Conservation (phyloP, 1,140 invertebrate genomes). For the Teleopsis dalmanni region DNA sequence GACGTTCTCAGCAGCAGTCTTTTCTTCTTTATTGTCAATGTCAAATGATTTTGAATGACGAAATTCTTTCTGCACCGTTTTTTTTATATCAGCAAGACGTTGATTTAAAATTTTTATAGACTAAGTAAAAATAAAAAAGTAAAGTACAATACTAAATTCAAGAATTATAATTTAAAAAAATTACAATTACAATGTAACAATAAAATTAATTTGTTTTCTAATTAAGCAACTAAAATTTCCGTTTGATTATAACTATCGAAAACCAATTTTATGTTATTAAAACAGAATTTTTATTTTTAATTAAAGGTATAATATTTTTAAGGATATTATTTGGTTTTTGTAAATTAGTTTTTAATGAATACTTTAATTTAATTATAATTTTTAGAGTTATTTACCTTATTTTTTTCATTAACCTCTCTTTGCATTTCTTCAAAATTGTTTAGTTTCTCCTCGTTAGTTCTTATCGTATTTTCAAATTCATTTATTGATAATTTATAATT, state of each 20-base stretch:
- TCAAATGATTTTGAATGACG: slow-evolving; percentile 46
- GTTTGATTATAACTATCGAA: not conserved
- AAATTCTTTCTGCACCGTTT: slow-evolving; percentile 80
- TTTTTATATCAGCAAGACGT: slow-evolving; percentile 79
- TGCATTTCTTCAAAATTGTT: slow-evolving; percentile 60
- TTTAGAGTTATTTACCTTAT: slow-evolving; percentile 52
- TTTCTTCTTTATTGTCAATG: slow-evolving; percentile 17
- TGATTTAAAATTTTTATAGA: slow-evolving; percentile 82
- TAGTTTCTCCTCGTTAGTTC: slow-evolving; percentile 52
- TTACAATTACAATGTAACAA: no score
- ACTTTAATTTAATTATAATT: not conserved
- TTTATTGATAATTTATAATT: slow-evolving; percentile 45
- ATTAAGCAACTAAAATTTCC: no score
- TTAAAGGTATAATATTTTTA: no score
- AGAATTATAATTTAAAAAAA: no score
- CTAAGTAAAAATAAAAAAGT: slow-evolving; percentile 43
- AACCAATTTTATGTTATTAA: no score
- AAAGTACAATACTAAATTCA: not conserved
- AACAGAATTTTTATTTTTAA: no score
- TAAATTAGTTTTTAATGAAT: no score
- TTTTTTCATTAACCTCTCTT: slow-evolving; percentile 70
- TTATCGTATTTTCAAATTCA: slow-evolving; percentile 46
- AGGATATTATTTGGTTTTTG: no score
- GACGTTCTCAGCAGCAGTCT: not conserved
- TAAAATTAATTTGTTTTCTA: no score